phyloP scores from a whole-genome alignment of 2,797 vertebrate genomes.

The Gambusia yucatana region DNA sequence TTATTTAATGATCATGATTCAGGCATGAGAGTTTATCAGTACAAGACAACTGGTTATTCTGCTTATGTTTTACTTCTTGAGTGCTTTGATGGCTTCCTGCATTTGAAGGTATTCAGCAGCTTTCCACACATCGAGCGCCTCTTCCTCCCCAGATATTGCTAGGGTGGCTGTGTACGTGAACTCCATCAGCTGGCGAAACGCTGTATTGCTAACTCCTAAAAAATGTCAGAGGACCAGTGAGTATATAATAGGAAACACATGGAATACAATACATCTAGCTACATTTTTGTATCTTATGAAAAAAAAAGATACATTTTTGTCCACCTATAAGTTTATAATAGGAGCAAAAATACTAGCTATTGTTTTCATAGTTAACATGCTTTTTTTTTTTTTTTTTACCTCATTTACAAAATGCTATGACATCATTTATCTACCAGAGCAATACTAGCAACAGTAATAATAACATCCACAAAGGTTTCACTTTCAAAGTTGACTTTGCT shows the following conservation, averaged over 20 bases:
- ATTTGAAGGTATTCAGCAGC: constrained; percentile 98
- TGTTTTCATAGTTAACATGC: background rate
- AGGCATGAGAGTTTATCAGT: background rate
- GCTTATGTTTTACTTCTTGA: constrained; percentile 85
- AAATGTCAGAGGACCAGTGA: constrained; percentile 30
- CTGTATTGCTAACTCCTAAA: constrained; percentile 94
- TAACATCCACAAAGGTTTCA: background rate
- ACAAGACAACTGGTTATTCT: background rate
- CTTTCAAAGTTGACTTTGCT: background rate
- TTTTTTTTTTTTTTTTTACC: background rate
- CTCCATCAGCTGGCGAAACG: constrained; percentile 95
- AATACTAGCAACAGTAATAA: background rate
- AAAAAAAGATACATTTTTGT: background rate
- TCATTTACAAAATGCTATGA: background rate
- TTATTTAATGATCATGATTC: background rate
- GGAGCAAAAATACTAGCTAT: background rate
- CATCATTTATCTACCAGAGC: constrained; percentile 16
- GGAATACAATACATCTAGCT: background rate
- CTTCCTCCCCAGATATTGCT: constrained; percentile 90
- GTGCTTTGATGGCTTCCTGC: constrained; percentile 97
- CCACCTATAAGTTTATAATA: background rate
- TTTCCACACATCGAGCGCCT: constrained; percentile 95
- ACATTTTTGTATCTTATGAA: background rate
- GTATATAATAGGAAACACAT: background rate
- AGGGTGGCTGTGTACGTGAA: constrained; percentile 97